Evolutionary conservation across 2,888 invertebrate species (phyloP).

Genomic region (Escarpia spicata): DNA sequence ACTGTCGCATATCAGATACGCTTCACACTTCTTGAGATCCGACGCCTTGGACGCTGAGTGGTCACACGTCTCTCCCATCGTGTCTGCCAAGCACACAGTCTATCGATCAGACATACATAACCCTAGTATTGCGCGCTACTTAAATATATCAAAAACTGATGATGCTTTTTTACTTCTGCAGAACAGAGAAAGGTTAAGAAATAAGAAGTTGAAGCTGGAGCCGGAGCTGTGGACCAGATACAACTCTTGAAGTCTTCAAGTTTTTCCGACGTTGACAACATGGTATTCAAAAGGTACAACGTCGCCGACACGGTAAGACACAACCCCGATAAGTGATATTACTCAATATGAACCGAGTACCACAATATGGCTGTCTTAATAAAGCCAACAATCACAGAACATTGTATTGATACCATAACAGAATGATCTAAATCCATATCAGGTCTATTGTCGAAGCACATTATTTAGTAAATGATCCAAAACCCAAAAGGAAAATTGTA

Average conservation of each 20-base stretch:
- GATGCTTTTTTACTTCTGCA: neutral
- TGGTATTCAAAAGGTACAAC: neutral
- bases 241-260: neutral
- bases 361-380: neutral
- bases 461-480: neutral
- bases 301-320: neutral
- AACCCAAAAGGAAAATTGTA: neutral
- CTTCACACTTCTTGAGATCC: neutral
- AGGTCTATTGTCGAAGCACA: neutral
- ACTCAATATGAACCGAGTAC: neutral
- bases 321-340: neutral
- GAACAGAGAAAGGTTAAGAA: neutral
- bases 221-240: neutral
- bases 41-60: neutral
- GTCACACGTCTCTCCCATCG: neutral
- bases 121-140: neutral
- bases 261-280: neutral
- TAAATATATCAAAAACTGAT: neutral
- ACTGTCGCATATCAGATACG: neutral
- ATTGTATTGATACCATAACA: neutral
- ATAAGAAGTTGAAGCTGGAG: neutral
- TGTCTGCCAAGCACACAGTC: neutral
- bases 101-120: neutral
- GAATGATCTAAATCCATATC: neutral
- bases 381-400: neutral